These are phyloP conservation scores for Garrulus glandarius DNA, from an alignment of 2,797 vertebrate species.

Conservation along the genomic window DNA sequence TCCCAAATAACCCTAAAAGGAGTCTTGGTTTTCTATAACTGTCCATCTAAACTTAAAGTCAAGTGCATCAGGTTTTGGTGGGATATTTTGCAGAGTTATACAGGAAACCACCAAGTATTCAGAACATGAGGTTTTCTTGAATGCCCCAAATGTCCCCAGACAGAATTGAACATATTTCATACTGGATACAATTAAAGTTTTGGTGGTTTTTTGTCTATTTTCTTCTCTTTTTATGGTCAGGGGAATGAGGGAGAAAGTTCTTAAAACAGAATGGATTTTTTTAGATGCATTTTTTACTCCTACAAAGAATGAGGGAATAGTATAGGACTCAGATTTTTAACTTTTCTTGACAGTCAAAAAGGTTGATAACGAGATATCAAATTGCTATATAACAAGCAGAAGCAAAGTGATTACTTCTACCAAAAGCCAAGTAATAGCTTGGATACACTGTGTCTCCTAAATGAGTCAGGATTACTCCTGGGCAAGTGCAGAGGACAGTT, in stretches of 20 bases:
- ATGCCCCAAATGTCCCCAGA: background rate
- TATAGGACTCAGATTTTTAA: background rate
- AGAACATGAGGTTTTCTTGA: background rate
- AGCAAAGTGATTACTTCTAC: background rate
- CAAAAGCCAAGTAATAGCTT: background rate
- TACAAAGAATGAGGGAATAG: background rate
- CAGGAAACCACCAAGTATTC: background rate
- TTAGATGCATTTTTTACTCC: background rate
- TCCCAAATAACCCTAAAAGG: background rate
- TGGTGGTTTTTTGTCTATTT: rapidly evolving
- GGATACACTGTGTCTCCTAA: background rate
- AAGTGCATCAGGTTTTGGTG: background rate
- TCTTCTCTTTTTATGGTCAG: background rate
- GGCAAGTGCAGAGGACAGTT: background rate
- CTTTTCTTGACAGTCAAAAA: background rate
- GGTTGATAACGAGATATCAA: background rate
- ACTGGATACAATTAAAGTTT: background rate
- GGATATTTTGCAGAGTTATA: background rate
- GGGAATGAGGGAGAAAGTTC: background rate
- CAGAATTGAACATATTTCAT: background rate
- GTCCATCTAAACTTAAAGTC: background rate
- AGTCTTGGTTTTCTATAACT: background rate
- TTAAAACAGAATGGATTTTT: background rate
- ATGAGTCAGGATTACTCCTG: background rate
- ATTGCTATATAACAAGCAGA: background rate